Conservation (phyloP, 2,888 invertebrate species). For the Chrysomela aeneicollis region DNA sequence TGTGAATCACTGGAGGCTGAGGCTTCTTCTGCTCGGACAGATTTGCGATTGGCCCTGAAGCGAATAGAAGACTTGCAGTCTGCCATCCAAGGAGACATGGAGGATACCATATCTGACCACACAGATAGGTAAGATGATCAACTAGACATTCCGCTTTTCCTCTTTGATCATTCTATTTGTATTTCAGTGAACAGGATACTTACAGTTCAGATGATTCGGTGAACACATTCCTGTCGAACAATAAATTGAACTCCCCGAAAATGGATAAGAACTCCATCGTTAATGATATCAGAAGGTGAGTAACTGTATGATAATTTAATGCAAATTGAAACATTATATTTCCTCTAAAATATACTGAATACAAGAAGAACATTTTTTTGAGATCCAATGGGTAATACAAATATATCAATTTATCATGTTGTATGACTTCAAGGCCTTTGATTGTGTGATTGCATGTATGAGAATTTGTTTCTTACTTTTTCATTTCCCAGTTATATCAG, state of each 20-base stretch:
- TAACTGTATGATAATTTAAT: too few relatives aligned
- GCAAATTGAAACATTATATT: too few relatives aligned
- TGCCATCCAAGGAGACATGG: conserved; percentile 87
- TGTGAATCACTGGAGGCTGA: conserved; percentile 76
- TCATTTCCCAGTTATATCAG: too few relatives aligned
- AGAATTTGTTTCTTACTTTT: too few relatives aligned
- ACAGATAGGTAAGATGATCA: conserved; percentile 67
- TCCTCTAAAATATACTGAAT: too few relatives aligned
- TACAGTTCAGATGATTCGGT: conserved; percentile 74
- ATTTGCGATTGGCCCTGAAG: conserved; percentile 86
- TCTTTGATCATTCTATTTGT: conserved; percentile 31
- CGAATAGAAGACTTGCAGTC: conserved; percentile 91
- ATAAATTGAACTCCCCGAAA: conserved; percentile 61
- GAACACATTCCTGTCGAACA: conserved; percentile 70
- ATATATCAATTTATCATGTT: too few relatives aligned
- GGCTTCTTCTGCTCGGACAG: conserved; percentile 75
- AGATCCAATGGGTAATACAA: too few relatives aligned
- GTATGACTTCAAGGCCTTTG: too few relatives aligned
- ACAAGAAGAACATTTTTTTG: too few relatives aligned
- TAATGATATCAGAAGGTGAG: conserved; percentile 47
- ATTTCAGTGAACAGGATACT: conserved; percentile 69
- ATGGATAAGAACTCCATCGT: conserved; percentile 38
- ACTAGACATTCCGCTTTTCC: neutral
- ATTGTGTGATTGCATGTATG: too few relatives aligned
- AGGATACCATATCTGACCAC: conserved; percentile 72